A percentile compares a stretch with the other conserved stretches of the same genome.
Evolutionary conservation across 2,797 vertebrate genomes (phyloP).

Genomic region (Todus mexicanus): DNA sequence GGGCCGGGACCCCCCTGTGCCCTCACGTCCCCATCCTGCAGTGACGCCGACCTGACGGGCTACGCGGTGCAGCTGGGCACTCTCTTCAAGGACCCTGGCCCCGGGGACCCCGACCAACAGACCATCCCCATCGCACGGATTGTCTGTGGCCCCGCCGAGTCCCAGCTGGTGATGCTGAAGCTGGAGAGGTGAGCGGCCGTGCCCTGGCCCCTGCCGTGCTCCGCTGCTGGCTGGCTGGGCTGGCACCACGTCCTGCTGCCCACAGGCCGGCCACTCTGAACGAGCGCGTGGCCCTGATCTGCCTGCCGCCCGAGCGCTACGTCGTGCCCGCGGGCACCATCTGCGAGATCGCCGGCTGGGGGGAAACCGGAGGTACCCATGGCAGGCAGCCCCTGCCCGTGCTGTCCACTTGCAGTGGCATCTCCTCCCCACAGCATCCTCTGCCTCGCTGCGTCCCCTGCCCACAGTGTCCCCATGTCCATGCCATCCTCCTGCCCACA

Average conservation of each 20-base stretch:
- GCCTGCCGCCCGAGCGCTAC: constrained; percentile 90
- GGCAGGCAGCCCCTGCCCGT: fast-evolving
- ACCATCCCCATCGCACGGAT: constrained; percentile 83
- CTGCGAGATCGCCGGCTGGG: constrained; percentile 96
- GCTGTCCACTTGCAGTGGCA: background rate
- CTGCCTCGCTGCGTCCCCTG: background rate
- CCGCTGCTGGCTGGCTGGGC: background rate
- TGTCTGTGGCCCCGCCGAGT: constrained; percentile 89
- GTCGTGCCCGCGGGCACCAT: constrained; percentile 82
- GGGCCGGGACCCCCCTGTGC: background rate
- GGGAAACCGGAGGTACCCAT: constrained; percentile 87
- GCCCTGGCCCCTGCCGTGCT: fast-evolving
- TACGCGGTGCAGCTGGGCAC: constrained; percentile 92
- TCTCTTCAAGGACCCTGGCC: constrained; percentile 81
- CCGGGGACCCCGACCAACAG: constrained; percentile 82
- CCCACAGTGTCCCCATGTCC: background rate
- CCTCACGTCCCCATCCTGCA: constrained; percentile 46
- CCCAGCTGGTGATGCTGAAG: constrained; percentile 92
- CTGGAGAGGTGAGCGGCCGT: constrained; percentile 77
- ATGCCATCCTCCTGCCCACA: background rate
- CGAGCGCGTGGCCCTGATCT: constrained; percentile 88
- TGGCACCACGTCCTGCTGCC: background rate
- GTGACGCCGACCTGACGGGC: constrained; percentile 84
- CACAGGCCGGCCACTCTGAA: constrained; percentile 84
- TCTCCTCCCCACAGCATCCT: background rate